Evolutionary conservation across 2,888 invertebrate species (phyloP), one percentile per base, ranked within the genome.

Genomic region (Drosophila neutralis): DNA sequence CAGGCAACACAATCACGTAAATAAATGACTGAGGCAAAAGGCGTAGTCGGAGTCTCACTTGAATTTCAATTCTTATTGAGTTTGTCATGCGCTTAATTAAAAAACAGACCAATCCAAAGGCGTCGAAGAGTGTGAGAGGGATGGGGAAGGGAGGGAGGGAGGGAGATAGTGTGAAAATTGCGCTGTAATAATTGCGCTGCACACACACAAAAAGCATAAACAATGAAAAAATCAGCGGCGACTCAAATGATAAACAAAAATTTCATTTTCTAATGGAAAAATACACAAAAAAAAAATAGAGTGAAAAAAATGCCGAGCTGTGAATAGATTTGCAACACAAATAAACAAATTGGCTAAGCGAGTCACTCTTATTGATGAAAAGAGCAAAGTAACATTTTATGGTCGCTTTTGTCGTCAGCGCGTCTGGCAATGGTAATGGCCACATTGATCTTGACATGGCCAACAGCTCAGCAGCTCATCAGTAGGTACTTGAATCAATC

Each of bases 241-340:
- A 61, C 64, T 56, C 36, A 42, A 65, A 56, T 63, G 57, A 75
- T 76, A 79, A 78, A 79, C 76, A 79, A 79, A 65, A 69, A 70
- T 59, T 52, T 42, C 60, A 76, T 87, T 80, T 84, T 85, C 84
- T 87, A 85, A 87, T 77, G 81, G 65, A 83, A 62, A 72, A 65
- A 69, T 75, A 78, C 53, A 78, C 74, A 75, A 52, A 45, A 15
- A 58, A 52, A 64, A 45, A 13, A 27, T 4, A 27, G 48, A 54
- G 52, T 58, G 29, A 35, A 45, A 45, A 40, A 40, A 59, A 49
- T 18, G 60, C 48, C 33, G 59, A 87, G 71, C 85, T 80, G 83
- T 85, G 80, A 87, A 87, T 85, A 82, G 87, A 85, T 85, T 85
- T 73, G 85, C 85, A 85, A 82, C 83, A 85, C 72, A 85, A 85